A percentile compares a stretch with the other conserved stretches of the same genome.
Evolutionary conservation across 2,888 invertebrate species (phyloP).

Genomic region (Drosophila nr. fundita): DNA sequence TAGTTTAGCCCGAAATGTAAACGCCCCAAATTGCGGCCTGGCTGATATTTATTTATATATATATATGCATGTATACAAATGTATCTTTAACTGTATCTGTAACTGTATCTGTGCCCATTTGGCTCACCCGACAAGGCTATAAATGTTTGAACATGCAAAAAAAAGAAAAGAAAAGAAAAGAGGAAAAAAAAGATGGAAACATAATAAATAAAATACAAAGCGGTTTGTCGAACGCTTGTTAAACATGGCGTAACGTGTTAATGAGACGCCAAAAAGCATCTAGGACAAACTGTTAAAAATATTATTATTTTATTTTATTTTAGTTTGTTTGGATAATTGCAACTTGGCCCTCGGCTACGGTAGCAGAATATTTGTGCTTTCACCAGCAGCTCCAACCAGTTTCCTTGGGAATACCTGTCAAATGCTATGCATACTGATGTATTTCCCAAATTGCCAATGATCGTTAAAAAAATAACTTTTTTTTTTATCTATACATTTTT

Average conservation of each 20-base stretch:
- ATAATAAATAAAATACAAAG: slow-evolving; percentile 25
- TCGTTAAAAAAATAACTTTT: not conserved
- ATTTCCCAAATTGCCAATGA: not conserved
- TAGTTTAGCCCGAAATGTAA: slow-evolving; percentile 61
- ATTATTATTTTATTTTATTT: not conserved
- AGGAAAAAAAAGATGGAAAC: not conserved
- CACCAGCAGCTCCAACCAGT: not conserved
- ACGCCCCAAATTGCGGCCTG: slow-evolving; percentile 64
- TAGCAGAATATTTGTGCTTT: not conserved
- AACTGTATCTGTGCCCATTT: slow-evolving; percentile 23
- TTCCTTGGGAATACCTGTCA: not conserved
- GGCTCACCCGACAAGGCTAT: slow-evolving; percentile 65
- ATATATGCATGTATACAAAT: slow-evolving; percentile 14
- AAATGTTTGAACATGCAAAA: slow-evolving; percentile 55
- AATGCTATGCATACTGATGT: not conserved
- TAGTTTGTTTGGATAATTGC: not conserved
- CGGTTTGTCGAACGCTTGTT: slow-evolving; percentile 31
- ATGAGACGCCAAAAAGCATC: not conserved
- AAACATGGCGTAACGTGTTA: slow-evolving; percentile 23
- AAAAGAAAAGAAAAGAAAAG: slow-evolving; percentile 1
- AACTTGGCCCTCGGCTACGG: not conserved
- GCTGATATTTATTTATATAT: slow-evolving; percentile 16
- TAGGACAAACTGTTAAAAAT: slow-evolving; percentile 2
- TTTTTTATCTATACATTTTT: not conserved
- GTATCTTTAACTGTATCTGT: slow-evolving; percentile 30